These are phyloP conservation scores for Catocala nupta DNA, from an alignment of 2,888 invertebrate genomes.

Conservation along the genomic window DNA sequence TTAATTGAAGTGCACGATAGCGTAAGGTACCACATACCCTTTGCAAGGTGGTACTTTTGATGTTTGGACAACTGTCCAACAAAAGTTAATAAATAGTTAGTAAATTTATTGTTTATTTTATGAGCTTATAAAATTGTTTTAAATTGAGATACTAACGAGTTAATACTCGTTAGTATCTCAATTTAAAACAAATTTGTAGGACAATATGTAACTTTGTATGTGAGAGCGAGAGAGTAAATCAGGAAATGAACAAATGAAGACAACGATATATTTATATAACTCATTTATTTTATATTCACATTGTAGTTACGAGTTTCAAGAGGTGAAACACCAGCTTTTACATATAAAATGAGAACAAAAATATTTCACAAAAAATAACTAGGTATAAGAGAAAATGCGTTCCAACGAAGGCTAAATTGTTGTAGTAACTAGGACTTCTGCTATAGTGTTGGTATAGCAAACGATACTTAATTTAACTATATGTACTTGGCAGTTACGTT, in stretches of 20 bases:
- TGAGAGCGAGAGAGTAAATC: too few species aligned
- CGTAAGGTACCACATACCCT: too few species aligned
- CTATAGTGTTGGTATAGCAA: slow-evolving; percentile 61
- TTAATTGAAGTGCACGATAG: too few species aligned
- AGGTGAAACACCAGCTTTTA: slow-evolving; percentile 80
- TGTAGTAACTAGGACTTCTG: slow-evolving; percentile 62
- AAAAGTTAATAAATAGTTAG: too few species aligned
- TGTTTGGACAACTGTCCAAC: too few species aligned
- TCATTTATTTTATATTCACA: slow-evolving; percentile 88
- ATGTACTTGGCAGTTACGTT: slow-evolving; percentile 64
- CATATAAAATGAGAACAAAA: slow-evolving; percentile 86
- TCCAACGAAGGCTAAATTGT: slow-evolving; percentile 75
- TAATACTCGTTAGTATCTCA: too few species aligned
- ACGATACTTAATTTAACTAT: slow-evolving; percentile 58
- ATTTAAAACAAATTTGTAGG: too few species aligned
- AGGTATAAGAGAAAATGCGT: slow-evolving; percentile 83
- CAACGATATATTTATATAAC: slow-evolving; percentile 80
- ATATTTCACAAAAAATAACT: slow-evolving; percentile 77
- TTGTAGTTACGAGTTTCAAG: slow-evolving; percentile 81
- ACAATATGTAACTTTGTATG: too few species aligned
- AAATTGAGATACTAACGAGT: too few species aligned
- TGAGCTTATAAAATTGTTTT: too few species aligned
- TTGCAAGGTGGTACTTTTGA: too few species aligned
- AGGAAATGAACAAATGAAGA: slow-evolving; percentile 42
- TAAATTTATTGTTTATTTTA: too few species aligned